Conservation (phyloP, 2,113 vertebrate species). For the Platysternon megacephalum region DNA sequence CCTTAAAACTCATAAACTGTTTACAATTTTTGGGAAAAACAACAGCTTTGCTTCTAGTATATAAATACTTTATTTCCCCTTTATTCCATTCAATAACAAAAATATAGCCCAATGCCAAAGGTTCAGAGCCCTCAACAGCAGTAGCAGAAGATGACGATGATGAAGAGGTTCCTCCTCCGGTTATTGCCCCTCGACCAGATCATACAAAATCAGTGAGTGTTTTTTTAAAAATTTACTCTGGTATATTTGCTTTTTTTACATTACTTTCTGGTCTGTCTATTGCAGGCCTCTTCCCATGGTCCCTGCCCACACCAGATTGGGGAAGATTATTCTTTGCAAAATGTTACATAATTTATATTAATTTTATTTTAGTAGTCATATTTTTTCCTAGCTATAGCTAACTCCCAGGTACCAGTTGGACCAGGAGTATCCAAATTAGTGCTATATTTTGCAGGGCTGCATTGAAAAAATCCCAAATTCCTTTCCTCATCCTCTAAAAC, state of each 20-base stretch:
- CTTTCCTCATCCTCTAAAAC: background rate
- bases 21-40: background rate
- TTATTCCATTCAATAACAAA: background rate
- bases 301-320: background rate
- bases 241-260: background rate
- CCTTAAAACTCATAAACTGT: background rate
- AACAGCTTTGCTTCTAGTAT: background rate
- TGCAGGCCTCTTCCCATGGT: background rate
- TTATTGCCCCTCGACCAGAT: constrained; percentile 94
- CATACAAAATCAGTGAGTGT: constrained; percentile 95
- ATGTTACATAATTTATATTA: background rate
- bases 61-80: background rate
- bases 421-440: background rate
- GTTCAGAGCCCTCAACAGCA: constrained; percentile 85
- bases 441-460: background rate
- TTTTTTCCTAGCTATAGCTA: background rate
- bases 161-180: constrained; percentile 89
- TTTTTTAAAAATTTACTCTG: background rate
- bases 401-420: background rate
- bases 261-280: background rate
- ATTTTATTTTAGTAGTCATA: background rate
- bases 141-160: constrained; percentile 92
- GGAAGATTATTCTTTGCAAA: background rate
- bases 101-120: constrained; percentile 88
- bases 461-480: background rate